A percentile compares a stretch with the other conserved stretches of the same genome.
Conservation (phyloP, 2,888 invertebrate genomes). For the Eilema griseolum region DNA sequence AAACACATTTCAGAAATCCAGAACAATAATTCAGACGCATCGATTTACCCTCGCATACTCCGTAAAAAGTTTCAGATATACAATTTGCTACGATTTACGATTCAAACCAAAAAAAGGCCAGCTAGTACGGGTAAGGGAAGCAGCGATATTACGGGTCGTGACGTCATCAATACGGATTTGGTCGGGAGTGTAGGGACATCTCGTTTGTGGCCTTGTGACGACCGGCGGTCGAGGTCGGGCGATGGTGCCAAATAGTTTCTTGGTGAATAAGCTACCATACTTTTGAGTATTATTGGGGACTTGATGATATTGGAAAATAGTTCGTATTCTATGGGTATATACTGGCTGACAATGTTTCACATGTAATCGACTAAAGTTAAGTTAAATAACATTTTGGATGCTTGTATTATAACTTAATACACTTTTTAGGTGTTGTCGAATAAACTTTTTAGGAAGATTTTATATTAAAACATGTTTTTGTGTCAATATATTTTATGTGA, state of each 20-base stretch:
- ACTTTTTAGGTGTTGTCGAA: too few species aligned
- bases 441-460: too few species aligned
- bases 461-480: too few species aligned
- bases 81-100: slow-evolving; percentile 21
- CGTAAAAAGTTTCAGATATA: slow-evolving; percentile 16
- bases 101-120: slow-evolving; percentile 5
- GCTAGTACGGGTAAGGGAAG: slow-evolving; percentile 8
- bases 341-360: too few species aligned
- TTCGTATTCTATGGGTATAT: neutral
- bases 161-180: slow-evolving; percentile 29
- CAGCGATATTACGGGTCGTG: slow-evolving; percentile 17
- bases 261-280: slow-evolving; percentile 20
- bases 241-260: slow-evolving; percentile 18
- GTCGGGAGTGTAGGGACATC: slow-evolving; percentile 14
- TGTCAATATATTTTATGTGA: too few species aligned
- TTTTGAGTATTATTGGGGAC: slow-evolving; percentile 17
- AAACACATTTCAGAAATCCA: too few species aligned
- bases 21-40: slow-evolving; percentile 10
- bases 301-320: neutral
- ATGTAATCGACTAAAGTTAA: too few species aligned
- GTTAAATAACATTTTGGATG: too few species aligned
- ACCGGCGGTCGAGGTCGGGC: slow-evolving; percentile 22
- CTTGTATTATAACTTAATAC: too few species aligned
- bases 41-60: slow-evolving; percentile 11
- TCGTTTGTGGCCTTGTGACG: slow-evolving; percentile 29